A percentile compares a stretch with the other conserved stretches of the same genome.
These are phyloP conservation scores for Aphaenogaster rudis DNA, from an alignment of 1,140 invertebrate genomes.

Conservation along the genomic window DNA sequence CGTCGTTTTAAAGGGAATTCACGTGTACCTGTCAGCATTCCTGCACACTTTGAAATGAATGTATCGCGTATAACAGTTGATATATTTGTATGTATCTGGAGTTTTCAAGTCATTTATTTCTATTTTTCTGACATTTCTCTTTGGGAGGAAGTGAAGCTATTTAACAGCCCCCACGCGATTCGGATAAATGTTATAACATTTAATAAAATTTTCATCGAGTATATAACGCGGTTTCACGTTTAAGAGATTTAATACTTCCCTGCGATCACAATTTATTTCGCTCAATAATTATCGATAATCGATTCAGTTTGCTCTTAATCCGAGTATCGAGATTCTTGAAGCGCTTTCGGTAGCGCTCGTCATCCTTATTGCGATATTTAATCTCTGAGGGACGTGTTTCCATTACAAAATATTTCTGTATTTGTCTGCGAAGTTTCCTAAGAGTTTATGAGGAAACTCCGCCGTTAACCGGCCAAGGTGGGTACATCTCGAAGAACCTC, in stretches of 20 bases:
- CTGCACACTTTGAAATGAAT: slow-evolving; percentile 40
- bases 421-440: slow-evolving; percentile 84
- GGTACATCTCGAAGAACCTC: slow-evolving; percentile 71
- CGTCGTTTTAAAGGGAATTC: slow-evolving; percentile 46
- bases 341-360: slow-evolving; percentile 45
- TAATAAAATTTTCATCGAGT: slow-evolving; percentile 25
- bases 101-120: slow-evolving; percentile 51
- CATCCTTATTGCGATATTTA: slow-evolving; percentile 81
- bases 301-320: slow-evolving; percentile 45
- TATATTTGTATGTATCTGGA: slow-evolving; percentile 43
- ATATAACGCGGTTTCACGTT: background rate
- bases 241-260: background rate
- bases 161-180: slow-evolving; percentile 39
- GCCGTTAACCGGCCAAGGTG: slow-evolving; percentile 69
- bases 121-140: slow-evolving; percentile 53
- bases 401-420: slow-evolving; percentile 84
- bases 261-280: slow-evolving; percentile 18
- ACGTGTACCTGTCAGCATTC: slow-evolving; percentile 41
- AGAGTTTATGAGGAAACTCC: slow-evolving; percentile 83
- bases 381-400: slow-evolving; percentile 82
- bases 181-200: slow-evolving; percentile 43
- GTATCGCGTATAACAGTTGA: slow-evolving; percentile 42
- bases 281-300: background rate
- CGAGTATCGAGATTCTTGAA: slow-evolving; percentile 31
- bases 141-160: slow-evolving; percentile 26